Conservation (phyloP, 1,140 invertebrate genomes). For the Drosophila micromelanica region DNA sequence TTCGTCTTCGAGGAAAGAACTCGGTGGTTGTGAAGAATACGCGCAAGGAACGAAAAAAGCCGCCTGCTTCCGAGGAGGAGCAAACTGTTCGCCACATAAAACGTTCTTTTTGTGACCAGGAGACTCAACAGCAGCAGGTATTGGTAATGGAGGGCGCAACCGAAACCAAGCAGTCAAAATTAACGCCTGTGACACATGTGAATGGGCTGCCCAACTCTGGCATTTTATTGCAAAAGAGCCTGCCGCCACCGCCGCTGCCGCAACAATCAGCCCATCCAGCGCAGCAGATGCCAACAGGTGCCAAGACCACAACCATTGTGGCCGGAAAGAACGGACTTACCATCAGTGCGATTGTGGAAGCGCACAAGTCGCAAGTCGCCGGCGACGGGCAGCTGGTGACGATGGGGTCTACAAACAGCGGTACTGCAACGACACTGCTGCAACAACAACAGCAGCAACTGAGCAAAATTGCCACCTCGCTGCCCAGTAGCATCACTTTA, state of each 20-base stretch:
- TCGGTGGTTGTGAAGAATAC: constrained; percentile 94
- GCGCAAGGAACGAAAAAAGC: constrained; percentile 90
- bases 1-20: constrained; percentile 93
- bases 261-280: constrained; percentile 20
- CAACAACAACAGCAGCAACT: constrained; percentile 70
- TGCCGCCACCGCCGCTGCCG: constrained; percentile 20
- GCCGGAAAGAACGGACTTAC: constrained; percentile 77
- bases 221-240: constrained; percentile 59
- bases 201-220: constrained; percentile 56
- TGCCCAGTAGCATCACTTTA: constrained; percentile 75
- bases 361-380: constrained; percentile 59
- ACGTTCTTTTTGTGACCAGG: constrained; percentile 57
- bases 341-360: constrained; percentile 80
- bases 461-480: constrained; percentile 67
- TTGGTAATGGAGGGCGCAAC: constrained; percentile 21
- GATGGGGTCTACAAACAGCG: constrained; percentile 88
- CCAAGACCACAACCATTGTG: constrained; percentile 71
- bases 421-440: constrained; percentile 85
- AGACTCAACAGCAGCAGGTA: constrained; percentile 37
- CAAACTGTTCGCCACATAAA: constrained; percentile 55
- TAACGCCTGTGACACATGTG: constrained; percentile 50
- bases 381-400: constrained; percentile 55
- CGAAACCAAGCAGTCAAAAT: constrained; percentile 59
- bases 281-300: constrained; percentile 33
- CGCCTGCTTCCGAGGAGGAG: constrained; percentile 35